Percentiles rank a stretch among this genome's conserved stretches.
phyloP scores from a whole-genome alignment of 1,140 invertebrate species.

The Nasonia vitripennis region DNA sequence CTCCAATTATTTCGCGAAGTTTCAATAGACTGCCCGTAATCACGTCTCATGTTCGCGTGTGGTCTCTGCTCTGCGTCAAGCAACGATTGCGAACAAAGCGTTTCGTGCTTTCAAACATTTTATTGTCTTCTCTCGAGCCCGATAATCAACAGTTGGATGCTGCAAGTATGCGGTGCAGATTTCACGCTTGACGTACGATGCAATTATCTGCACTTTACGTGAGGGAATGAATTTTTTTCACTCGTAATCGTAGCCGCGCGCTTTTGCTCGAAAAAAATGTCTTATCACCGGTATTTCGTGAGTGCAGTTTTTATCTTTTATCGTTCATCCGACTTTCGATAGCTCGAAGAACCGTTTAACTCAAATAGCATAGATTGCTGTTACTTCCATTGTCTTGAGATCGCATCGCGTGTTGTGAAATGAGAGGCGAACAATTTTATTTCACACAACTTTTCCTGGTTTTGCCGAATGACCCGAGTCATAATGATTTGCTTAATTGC shows the following conservation, averaged over 20 bases:
- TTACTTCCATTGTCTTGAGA: too few species aligned
- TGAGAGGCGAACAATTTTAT: background rate
- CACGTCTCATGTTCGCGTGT: too few species aligned
- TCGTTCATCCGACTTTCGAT: background rate
- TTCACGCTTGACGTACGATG: background rate
- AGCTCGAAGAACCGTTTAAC: too few species aligned
- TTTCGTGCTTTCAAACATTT: background rate
- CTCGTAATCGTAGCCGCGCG: background rate
- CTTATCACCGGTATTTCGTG: conserved; percentile 24
- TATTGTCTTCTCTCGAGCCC: background rate
- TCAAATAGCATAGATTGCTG: too few species aligned
- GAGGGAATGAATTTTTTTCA: conserved; percentile 26
- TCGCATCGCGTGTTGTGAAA: too few species aligned
- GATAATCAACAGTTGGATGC: conserved; percentile 3
- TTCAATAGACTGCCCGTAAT: too few species aligned
- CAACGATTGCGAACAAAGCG: too few species aligned
- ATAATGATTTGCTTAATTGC: background rate
- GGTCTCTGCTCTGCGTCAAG: too few species aligned
- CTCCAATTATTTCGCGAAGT: too few species aligned
- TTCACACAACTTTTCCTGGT: background rate
- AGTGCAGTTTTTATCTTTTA: background rate
- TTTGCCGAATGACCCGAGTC: background rate
- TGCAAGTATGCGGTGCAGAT: background rate
- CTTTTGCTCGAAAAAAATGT: background rate
- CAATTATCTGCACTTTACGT: conserved; percentile 20